phyloP scores from a whole-genome alignment of 2,888 invertebrate genomes.

The Monochamus alternatus region DNA sequence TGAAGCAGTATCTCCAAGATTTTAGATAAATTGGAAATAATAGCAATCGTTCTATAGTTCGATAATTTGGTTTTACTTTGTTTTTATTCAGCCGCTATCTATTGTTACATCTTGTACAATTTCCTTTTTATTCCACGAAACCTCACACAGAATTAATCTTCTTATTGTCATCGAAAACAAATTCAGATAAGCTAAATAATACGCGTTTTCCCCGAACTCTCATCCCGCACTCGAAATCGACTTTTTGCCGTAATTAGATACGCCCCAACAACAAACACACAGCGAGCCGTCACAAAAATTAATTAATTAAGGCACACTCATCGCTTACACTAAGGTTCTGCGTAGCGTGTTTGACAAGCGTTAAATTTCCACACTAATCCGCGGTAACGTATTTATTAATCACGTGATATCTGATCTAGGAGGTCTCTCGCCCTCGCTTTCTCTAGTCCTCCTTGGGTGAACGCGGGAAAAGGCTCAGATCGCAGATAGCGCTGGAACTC shows the following conservation, averaged over 20 bases:
- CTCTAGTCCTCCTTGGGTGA: conserved; percentile 37
- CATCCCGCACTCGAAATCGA: not conserved
- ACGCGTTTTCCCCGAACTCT: not conserved
- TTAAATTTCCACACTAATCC: conserved; percentile 65
- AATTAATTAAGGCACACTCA: conserved; percentile 33
- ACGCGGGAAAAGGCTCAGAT: conserved; percentile 37
- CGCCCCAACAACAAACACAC: not conserved
- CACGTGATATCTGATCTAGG: conserved; percentile 64
- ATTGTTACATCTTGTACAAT: too few species aligned
- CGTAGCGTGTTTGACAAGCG: conserved; percentile 63
- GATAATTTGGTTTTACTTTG: too few species aligned
- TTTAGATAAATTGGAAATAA: too few species aligned
- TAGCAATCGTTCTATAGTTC: too few species aligned
- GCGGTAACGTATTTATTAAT: conserved; percentile 65
- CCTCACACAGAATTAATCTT: too few species aligned
- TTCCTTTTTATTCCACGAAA: too few species aligned
- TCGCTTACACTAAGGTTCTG: conserved; percentile 34
- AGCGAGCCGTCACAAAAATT: conserved; percentile 28
- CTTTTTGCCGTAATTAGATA: conserved; percentile 10
- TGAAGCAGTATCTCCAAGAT: too few species aligned
- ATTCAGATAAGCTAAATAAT: not conserved
- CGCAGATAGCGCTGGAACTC: conserved; percentile 48
- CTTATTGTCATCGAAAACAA: not conserved
- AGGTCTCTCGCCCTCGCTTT: conserved; percentile 51
- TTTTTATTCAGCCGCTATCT: too few species aligned